Percentiles rank a stretch among this genome's conserved stretches.
Conservation (phyloP, 2,797 vertebrate species). For the Poecile montanus region DNA sequence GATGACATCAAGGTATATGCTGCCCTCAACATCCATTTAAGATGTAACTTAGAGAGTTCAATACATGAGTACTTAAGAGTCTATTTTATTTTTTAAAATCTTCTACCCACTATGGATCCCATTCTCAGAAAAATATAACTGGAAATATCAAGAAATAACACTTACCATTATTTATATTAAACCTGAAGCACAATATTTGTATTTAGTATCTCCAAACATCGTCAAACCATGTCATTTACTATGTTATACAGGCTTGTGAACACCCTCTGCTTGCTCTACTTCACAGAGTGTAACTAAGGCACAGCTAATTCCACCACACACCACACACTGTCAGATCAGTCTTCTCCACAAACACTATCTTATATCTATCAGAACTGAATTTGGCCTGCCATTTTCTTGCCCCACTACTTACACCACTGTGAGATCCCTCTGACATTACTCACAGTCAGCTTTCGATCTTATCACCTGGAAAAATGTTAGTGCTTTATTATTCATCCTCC, state of each 20-base stretch:
- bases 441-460: background rate
- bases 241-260: background rate
- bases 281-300: background rate
- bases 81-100: background rate
- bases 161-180: background rate
- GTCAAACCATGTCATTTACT: background rate
- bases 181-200: background rate
- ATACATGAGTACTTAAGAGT: background rate
- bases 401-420: rapidly evolving
- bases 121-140: background rate
- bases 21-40: background rate
- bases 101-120: background rate
- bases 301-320: background rate
- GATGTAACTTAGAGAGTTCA: background rate
- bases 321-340: background rate
- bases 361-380: background rate
- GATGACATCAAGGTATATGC: background rate
- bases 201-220: background rate
- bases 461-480: background rate
- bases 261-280: background rate
- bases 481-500: background rate
- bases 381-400: background rate
- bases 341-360: background rate
- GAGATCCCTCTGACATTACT: background rate
- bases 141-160: background rate